phyloP scores from a whole-genome alignment of 2,797 vertebrate species.

The Helarctos malayanus region DNA sequence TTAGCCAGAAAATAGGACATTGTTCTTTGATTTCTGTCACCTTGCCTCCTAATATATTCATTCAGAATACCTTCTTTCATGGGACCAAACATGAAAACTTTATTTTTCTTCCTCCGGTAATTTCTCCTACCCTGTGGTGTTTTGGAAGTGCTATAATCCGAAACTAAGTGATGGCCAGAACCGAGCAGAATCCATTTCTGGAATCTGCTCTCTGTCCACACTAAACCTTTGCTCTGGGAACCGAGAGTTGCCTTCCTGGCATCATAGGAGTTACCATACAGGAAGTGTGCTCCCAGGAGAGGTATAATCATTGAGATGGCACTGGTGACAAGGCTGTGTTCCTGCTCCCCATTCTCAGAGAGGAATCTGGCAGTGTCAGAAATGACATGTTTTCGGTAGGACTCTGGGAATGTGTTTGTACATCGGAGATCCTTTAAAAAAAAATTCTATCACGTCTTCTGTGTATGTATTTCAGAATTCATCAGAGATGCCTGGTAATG shows the following conservation, averaged over 20 bases:
- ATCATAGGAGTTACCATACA: conserved; percentile 64
- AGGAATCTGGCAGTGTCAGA: conserved; percentile 65
- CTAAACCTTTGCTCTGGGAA: conserved; percentile 66
- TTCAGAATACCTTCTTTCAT: not conserved
- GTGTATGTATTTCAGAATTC: conserved; percentile 62
- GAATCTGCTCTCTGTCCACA: conserved; percentile 14
- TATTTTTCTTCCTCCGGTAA: not conserved
- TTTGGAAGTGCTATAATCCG: conserved; percentile 54
- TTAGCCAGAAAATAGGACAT: not conserved
- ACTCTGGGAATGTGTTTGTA: conserved; percentile 64
- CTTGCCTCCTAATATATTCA: not conserved
- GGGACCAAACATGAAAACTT: conserved; percentile 36
- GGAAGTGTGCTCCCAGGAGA: conserved; percentile 53
- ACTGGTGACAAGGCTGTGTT: not conserved
- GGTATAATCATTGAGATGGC: conserved; percentile 38
- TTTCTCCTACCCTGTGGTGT: conserved; percentile 15
- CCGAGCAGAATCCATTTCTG: conserved; percentile 32
- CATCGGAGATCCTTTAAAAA: conserved; percentile 58
- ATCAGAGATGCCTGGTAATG: not conserved
- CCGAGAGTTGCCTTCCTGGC: conserved; percentile 25
- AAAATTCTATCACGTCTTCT: conserved; percentile 6
- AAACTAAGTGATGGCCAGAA: conserved; percentile 55
- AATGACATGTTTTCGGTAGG: conserved; percentile 64
- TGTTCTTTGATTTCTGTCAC: not conserved
- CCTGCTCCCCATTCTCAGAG: conserved; percentile 8